phyloP scores from a whole-genome alignment of 2,113 vertebrate genomes.

The Ictalurus punctatus region DNA sequence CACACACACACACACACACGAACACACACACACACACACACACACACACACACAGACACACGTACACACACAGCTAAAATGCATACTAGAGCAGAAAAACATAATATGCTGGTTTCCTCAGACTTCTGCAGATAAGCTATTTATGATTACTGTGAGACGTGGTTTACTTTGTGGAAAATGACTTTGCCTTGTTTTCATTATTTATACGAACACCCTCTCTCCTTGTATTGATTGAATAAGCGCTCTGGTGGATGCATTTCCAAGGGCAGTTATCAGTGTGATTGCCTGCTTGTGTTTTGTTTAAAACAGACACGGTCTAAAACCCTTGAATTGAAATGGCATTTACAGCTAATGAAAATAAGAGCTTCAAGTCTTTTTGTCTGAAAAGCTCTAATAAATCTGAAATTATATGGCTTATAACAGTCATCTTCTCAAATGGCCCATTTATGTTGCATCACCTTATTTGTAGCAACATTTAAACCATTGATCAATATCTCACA shows the following conservation, averaged over 20 bases:
- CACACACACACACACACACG: too few relatives aligned
- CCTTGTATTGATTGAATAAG: conserved; percentile 71
- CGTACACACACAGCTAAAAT: not conserved
- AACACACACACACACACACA: too few relatives aligned
- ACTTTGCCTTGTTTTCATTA: conserved; percentile 49
- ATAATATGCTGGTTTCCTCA: conserved; percentile 9
- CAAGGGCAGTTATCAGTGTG: conserved; percentile 71
- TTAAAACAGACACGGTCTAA: conserved; percentile 66
- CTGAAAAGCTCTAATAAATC: conserved; percentile 59
- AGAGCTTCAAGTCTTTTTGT: conserved; percentile 51
- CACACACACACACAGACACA: not conserved
- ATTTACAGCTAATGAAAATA: conserved; percentile 67
- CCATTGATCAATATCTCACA: conserved; percentile 5
- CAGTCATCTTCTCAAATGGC: conserved; percentile 51
- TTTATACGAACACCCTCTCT: conserved; percentile 56
- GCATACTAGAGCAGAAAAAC: not conserved
- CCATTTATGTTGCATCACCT: conserved; percentile 23
- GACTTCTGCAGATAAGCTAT: conserved; percentile 1
- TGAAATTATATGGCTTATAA: conserved; percentile 57
- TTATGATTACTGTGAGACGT: not conserved
- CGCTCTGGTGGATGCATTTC: conserved; percentile 74
- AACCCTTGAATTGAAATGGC: conserved; percentile 64
- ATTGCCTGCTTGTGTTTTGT: conserved; percentile 69
- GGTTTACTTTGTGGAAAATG: conserved; percentile 32
- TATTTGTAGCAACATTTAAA: conserved; percentile 13